Evolutionary conservation across 53 echinoderm and acorn worm species (phyloP), one percentile per base, ranked within the genome.

Genomic region (Astropecten irregularis): DNA sequence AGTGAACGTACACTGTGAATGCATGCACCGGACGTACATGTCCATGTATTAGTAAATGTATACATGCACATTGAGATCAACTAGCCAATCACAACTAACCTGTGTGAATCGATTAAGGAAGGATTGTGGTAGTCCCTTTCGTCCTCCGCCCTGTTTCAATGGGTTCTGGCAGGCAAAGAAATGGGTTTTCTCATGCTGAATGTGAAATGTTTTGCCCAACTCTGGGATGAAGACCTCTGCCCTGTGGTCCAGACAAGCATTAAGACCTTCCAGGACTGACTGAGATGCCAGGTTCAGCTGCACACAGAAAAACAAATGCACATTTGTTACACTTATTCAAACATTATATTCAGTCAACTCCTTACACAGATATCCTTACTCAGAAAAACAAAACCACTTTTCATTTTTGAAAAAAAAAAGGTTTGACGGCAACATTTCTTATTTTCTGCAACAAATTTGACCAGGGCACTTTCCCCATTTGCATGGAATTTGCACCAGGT

Each of bases 91-190:
- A n/a, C n/a, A n/a, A n/a, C n/a, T 77, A 50, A 90, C 99, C 94
- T 99, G 99, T 69, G 99, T 99, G 71, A 99, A 99, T 46, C 94
- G 72, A 39, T 99, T 99, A 16, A 95, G 85, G 82, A 95, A 99
- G 37, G 94, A 94, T 84, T 86, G 92, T 2, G 94, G 99, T 23
- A 99, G 86, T 3, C 99, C 99, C 76, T 99, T 99, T 8, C 99
- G 89, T 23, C 99, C 99, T 9, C 99, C 99, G 47, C 99, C 99
- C 66, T 99, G 99, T 18, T 85, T 92, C 27, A 99, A 82, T 9
- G 99, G 99, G 77, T 99, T 99, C 94, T 99, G 99, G 77, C 99
- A 99, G 29, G 99, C 99, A 90, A 99, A 99, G 58, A 94, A 38
- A 20, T 92, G 61, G 0, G 94, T 94, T 86, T 93, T 91, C 76